Evolutionary conservation across 2,113 vertebrate genomes (phyloP).

Genomic region (Hiodon alosoides): DNA sequence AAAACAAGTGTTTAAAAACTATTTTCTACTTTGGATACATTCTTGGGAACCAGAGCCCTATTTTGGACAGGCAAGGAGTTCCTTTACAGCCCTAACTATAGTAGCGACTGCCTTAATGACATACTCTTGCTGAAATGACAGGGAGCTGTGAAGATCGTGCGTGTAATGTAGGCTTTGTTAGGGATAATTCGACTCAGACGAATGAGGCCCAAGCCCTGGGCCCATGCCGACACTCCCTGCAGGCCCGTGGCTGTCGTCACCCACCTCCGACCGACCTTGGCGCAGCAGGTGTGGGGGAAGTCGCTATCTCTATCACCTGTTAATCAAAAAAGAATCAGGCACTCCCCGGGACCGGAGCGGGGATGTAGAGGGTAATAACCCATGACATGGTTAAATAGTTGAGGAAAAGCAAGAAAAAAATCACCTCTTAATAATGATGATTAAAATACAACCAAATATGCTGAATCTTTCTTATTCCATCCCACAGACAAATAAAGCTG

Average conservation of each 20-base stretch:
- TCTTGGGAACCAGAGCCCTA: conserved; percentile 13
- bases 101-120: conserved; percentile 31
- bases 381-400: not conserved
- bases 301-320: not conserved
- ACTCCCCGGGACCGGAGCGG: not conserved
- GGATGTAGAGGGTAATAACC: not conserved
- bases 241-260: not conserved
- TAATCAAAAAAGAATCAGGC: not conserved
- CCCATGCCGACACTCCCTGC: not conserved
- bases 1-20: not conserved
- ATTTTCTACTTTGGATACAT: conserved; percentile 16
- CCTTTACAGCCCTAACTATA: conserved; percentile 32
- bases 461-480: too few relatives aligned
- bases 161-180: not conserved
- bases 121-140: conserved; percentile 33
- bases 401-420: not conserved
- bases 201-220: not conserved
- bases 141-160: not conserved
- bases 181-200: not conserved
- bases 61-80: conserved; percentile 21
- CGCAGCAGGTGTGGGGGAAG: not conserved
- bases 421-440: too few relatives aligned
- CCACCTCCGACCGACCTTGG: not conserved
- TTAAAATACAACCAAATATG: too few relatives aligned
- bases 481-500: too few relatives aligned